Conservation (phyloP, 2,888 invertebrate species). For the Drosophila mimica region DNA sequence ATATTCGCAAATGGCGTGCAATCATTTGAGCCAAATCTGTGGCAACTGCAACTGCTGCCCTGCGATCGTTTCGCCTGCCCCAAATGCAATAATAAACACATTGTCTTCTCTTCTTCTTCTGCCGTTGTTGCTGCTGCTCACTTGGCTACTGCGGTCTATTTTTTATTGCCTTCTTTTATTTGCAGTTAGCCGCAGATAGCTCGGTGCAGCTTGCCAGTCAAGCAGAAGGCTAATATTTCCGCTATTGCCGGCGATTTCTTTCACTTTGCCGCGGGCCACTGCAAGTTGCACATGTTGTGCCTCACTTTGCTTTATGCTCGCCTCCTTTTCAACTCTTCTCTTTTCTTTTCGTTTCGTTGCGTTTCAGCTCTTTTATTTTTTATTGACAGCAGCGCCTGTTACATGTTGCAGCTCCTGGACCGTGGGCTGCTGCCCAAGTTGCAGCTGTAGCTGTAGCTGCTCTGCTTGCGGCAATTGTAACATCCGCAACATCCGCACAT, state of each 20-base stretch:
- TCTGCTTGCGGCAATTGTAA: constrained; percentile 54
- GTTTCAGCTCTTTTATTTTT: constrained; percentile 39
- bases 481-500: constrained; percentile 73
- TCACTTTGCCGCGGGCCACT: constrained; percentile 75
- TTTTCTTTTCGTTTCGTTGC: constrained; percentile 17
- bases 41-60: constrained; percentile 8
- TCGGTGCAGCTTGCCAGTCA: constrained; percentile 30
- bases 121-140: constrained; percentile 1
- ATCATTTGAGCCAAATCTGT: constrained; percentile 31
- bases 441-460: constrained; percentile 20
- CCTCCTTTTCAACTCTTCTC: constrained; percentile 20
- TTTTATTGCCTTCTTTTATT: constrained; percentile 47
- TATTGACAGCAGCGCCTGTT: constrained; percentile 63
- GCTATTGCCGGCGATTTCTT: constrained; percentile 76
- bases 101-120: constrained; percentile 46
- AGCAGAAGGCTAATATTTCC: constrained; percentile 75
- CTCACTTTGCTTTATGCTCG: constrained; percentile 53
- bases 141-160: constrained; percentile 7
- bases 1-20: constrained; percentile 42
- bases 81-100: constrained; percentile 74
- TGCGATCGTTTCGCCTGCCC: constrained; percentile 16
- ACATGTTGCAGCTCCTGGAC: constrained; percentile 53
- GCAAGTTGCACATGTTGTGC: constrained; percentile 74
- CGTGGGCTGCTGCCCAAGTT: constrained; percentile 32
- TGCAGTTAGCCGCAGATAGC: constrained; percentile 39